Base-by-base conservation (phyloP, 2,113 vertebrate genomes). In the Phasianus colchicus region DNA sequence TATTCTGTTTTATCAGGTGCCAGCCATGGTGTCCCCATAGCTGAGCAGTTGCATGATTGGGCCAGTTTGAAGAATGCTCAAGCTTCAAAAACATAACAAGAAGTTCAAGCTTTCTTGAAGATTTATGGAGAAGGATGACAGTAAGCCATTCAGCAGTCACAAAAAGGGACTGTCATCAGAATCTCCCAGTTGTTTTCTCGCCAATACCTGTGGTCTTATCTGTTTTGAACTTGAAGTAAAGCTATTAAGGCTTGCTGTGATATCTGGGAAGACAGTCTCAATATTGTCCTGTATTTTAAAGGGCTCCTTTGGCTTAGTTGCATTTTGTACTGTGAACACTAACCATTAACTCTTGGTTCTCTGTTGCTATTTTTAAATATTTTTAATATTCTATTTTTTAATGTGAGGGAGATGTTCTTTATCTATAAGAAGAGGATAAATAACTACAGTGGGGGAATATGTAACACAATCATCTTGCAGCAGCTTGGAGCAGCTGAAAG, bases 41-140 rank as follows among this genome's bases (percentile, higher is more conserved):
- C 9, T 40, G 9, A 85, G 45, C 3, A 43, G 12, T 72, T 79
- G 25, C 42, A 38, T 64, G 21, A 69, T 6, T 64, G 34, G 10
- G 47, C 85, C 18, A 47, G 15, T 58, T 54, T 54, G 55, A 81
- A 76, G 34, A 87, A 40, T 19, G 18, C 48, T 2, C 1, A 29
- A 48, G 11, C 50, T 89, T 86, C 54, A 88, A 82, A 89, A 72
- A 9, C 11, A 64, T 80, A 66, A 42, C 52, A 65, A 88, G 67
- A 79, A 85, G 29, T 3, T 64, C 2, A 12, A 13, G 19, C 9
- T 90, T 78, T 90, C n/a, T 64, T 57, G 32, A 81, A 74, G 43
- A 40, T 81, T 70, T 80, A 36, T 81, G 29, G 57, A 7, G 6
- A 65, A 79, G 20, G 8, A 15, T 58, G 24, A n/a, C 7, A 40